phyloP scores from a whole-genome alignment of 1,140 invertebrate genomes.

The Lepidotrigona ventralis region DNA sequence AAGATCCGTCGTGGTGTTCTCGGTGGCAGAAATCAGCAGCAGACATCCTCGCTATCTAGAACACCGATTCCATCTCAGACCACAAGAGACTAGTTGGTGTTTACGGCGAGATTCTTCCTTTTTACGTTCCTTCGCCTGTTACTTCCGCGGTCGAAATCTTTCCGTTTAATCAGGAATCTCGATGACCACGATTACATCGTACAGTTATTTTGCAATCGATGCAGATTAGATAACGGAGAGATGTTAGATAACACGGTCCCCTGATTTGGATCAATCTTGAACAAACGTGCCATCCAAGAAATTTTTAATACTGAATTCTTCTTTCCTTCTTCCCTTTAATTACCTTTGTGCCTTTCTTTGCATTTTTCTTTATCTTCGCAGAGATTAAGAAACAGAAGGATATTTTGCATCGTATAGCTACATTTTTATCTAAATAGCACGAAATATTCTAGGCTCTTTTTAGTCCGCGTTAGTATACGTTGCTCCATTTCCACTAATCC shows the following conservation, averaged over 20 bases:
- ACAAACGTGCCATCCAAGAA: too few relatives aligned
- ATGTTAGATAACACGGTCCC: too few relatives aligned
- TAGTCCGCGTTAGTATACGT: not conserved
- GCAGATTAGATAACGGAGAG: not conserved
- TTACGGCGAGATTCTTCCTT: slow-evolving; percentile 10
- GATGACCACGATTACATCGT: not conserved
- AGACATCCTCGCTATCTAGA: not conserved
- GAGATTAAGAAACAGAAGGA: not conserved
- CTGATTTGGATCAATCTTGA: not conserved
- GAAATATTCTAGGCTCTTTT: not conserved
- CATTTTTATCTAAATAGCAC: not conserved
- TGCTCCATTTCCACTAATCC: not conserved
- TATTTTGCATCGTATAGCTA: too few relatives aligned
- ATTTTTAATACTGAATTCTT: too few relatives aligned
- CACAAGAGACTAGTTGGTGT: slow-evolving; percentile 16
- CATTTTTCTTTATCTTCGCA: too few relatives aligned
- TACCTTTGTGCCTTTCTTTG: not conserved
- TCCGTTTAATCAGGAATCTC: slow-evolving; percentile 30
- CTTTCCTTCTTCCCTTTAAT: too few relatives aligned
- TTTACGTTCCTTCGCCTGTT: not conserved
- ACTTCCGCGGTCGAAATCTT: slow-evolving; percentile 12
- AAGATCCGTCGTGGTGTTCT: not conserved
- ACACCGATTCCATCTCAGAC: not conserved
- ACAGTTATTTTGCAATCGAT: not conserved
- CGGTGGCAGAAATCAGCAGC: slow-evolving; percentile 29